Evolutionary conservation across 2,113 vertebrate species (phyloP).

Genomic region (Delphinus delphis): DNA sequence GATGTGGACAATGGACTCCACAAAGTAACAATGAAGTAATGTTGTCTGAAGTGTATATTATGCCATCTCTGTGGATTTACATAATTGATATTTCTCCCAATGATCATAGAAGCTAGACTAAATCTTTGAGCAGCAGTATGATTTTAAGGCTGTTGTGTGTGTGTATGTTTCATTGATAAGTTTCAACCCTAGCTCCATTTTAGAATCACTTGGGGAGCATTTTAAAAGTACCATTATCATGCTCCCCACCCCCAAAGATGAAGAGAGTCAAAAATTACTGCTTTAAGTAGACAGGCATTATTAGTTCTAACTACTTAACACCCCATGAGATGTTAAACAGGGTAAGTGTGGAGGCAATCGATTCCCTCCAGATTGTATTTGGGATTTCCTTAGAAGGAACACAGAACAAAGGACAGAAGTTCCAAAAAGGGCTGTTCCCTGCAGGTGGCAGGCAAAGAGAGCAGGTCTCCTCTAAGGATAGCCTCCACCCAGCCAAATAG

Average conservation of each 20-base stretch:
- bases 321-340: background rate
- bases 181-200: background rate
- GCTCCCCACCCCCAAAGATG: background rate
- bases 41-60: background rate
- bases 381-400: background rate
- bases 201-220: background rate
- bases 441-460: background rate
- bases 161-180: background rate
- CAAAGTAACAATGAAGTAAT: background rate
- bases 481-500: background rate
- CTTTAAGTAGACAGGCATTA: background rate
- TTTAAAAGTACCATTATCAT: background rate
- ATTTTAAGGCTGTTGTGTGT: background rate
- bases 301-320: background rate
- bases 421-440: background rate
- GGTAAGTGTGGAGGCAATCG: background rate
- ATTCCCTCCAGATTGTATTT: background rate
- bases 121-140: background rate
- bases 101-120: background rate
- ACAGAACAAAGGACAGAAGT: background rate
- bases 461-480: background rate
- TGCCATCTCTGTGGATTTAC: conserved; percentile 14
- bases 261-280: background rate
- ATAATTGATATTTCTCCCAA: background rate
- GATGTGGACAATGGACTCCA: background rate